Base-by-base conservation (phyloP, 2,113 vertebrate genomes). In the Vidua macroura region DNA sequence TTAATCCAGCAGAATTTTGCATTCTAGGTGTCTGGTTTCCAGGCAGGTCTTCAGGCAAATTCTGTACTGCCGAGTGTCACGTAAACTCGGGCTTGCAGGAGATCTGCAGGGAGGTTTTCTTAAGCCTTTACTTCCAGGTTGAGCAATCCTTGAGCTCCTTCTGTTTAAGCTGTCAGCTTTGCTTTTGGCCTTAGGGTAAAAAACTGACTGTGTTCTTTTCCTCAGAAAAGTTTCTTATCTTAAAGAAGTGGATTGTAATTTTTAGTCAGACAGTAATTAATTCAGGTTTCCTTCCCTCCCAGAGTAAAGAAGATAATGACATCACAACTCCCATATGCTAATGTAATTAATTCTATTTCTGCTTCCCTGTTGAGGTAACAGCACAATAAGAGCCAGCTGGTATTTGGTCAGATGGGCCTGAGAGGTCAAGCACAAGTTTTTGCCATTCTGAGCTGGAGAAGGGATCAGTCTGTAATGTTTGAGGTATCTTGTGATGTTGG, bases 271-370 rank as follows among this genome's bases (percentile, higher is more conserved):
- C 63, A 93, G 83, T 93, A 86, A 92, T 96, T 95, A 92, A 93
- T 95, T 86, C 88, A 82, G 43, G 25, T 88, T 96, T 96, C 96
- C 94, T 94, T 95, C 94, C 94, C 91, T 94, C 69, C 60, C n/a
- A 7, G 69, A 92, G 91, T 7, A 84, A 63, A 88, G 4, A 68
- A 68, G 84, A 63, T 48, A 92, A 72, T 88, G 86, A 23, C 28
- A 60, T 96, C 94, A 94, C 80, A 48, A 52, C 11, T 86, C 39
- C 56, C 77, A 24, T 92, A 86, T 60, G 96, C 69, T 95, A 91
- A 72, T 82, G 28, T 68, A 94, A 94, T 96, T 94, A 92, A 28
- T 92, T 94, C 96, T 95, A 92, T 96, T 96, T 96, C 80, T 96
- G 83, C 30, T 80, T 92, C 93, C 52, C 69, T 88, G 20, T 49